Evolutionary conservation across 2,113 vertebrate genomes (phyloP), one percentile per base, ranked within the genome.

Genomic region (Microcebus ravelobensis): DNA sequence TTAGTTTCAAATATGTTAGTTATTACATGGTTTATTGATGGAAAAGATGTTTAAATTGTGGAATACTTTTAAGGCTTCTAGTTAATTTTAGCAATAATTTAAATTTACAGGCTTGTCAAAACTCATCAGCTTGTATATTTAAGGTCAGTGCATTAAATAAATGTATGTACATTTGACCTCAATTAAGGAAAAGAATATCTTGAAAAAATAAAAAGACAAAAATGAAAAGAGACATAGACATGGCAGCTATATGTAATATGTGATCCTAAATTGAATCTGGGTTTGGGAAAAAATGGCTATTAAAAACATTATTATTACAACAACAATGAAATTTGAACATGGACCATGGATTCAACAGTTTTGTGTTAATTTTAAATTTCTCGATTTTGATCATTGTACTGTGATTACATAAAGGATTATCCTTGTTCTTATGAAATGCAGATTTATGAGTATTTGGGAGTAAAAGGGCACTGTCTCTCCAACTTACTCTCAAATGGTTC

Each of bases 21-120:
- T 67, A 15, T 68, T 36, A 59, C 15, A 39, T 95, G 21, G 8
- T 65, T 90, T 90, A 82, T 23, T 59, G 11, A 59, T 83, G 9
- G 39, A 84, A 95, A 95, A 80, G 17, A 57, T 87, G 0, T 45
- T 85, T 70, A 91, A 80, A 59, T 59, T 93, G 21, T 76, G 20
- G 13, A 86, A 59, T 90, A 90, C 86, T 98, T 94, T 95, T 14
- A 84, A 87, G 71, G 15, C 36, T 90, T 94, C 65, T n/a, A 21
- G 71, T 74, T 84, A 73, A 63, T 90, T 94, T 90, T 73, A 73
- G 31, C 6, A 87, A 84, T 18, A 6, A 50, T 92, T 94, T 36
- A 94, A 84, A 71, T 85, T 59, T 15, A 36, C 39, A 61, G 5
- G 12, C 14, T 92, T 77, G 7, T 77, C 61, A 88, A 85, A 84